Base-by-base conservation (phyloP, 2,888 invertebrate species). In the Macrosoma leucophasiata region DNA sequence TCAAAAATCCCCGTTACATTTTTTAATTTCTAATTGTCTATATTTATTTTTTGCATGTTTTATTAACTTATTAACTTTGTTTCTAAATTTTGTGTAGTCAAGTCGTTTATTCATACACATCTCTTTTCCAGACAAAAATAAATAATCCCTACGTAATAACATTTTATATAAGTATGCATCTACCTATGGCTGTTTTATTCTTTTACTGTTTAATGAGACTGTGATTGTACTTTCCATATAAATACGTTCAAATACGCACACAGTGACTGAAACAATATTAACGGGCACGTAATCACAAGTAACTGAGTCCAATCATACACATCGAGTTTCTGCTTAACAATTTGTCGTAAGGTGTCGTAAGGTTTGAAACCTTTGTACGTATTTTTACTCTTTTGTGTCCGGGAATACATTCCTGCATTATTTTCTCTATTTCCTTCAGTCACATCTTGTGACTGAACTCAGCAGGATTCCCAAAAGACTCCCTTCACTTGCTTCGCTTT, bases 21-120 rank as follows among this genome's bases (percentile, higher is more conserved):
- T 22, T 17, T 25, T 6, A 23, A 36, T 34, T 22, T 39, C 24
- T 7, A 12, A 12, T 13, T 33, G 32, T 28, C 36, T 33, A 11
- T 33, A 29, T 25, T 28, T 30, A 29, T 36, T 40, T 33, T 33
- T 33, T 7, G 27, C 33, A 13, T n/a, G n/a, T n/a, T n/a, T n/a
- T n/a, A n/a, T n/a, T n/a, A n/a, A n/a, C n/a, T n/a, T n/a, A n/a
- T n/a, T n/a, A n/a, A n/a, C n/a, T n/a, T n/a, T n/a, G n/a, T n/a
- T n/a, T n/a, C n/a, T n/a, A n/a, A n/a, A n/a, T n/a, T n/a, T n/a
- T n/a, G n/a, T n/a, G n/a, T n/a, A n/a, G n/a, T n/a, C n/a, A n/a
- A n/a, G n/a, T n/a, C n/a, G n/a, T n/a, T n/a, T n/a, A n/a, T n/a
- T n/a, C n/a, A n/a, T n/a, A n/a, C n/a, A n/a, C n/a, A n/a, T n/a